phyloP scores from a whole-genome alignment of 1,140 invertebrate genomes.

The Drosophila grimshawi region DNA sequence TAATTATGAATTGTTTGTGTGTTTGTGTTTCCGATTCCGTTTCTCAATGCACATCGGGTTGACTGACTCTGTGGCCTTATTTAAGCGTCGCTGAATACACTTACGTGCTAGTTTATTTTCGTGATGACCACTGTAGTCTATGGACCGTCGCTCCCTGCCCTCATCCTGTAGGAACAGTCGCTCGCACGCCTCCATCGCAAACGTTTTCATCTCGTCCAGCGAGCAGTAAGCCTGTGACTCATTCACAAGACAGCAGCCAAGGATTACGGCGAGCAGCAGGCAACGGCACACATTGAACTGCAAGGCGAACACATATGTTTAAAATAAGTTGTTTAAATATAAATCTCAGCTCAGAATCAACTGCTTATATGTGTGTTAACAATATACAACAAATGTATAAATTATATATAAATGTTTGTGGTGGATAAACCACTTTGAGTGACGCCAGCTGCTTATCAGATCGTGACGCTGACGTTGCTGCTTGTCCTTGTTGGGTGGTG shows the following conservation, averaged over 20 bases:
- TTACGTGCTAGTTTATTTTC: conserved; percentile 61
- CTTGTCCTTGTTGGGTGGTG: conserved; percentile 17
- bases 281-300: conserved; percentile 67
- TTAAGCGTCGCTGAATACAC: conserved; percentile 43
- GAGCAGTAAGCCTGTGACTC: conserved; percentile 60
- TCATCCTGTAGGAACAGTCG: conserved; percentile 73
- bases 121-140: conserved; percentile 56
- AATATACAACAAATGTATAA: background rate
- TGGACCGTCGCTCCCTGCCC: conserved; percentile 62
- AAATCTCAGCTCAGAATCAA: conserved; percentile 26
- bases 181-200: conserved; percentile 76
- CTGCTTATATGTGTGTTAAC: conserved; percentile 24
- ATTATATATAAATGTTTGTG: conserved; percentile 17
- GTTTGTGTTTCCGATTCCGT: conserved; percentile 56
- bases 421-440: conserved; percentile 55
- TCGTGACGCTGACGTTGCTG: conserved; percentile 22
- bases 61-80: conserved; percentile 77
- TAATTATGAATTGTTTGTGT: conserved; percentile 40
- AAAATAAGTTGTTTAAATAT: conserved; percentile 26
- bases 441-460: conserved; percentile 47
- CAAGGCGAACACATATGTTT: conserved; percentile 20
- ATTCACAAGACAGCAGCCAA: conserved; percentile 47
- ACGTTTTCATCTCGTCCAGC: conserved; percentile 74
- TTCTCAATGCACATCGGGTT: conserved; percentile 38
- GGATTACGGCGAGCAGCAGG: conserved; percentile 47